These are phyloP conservation scores for Gymnogyps californianus DNA, from an alignment of 2,113 vertebrate genomes.

Conservation along the genomic window DNA sequence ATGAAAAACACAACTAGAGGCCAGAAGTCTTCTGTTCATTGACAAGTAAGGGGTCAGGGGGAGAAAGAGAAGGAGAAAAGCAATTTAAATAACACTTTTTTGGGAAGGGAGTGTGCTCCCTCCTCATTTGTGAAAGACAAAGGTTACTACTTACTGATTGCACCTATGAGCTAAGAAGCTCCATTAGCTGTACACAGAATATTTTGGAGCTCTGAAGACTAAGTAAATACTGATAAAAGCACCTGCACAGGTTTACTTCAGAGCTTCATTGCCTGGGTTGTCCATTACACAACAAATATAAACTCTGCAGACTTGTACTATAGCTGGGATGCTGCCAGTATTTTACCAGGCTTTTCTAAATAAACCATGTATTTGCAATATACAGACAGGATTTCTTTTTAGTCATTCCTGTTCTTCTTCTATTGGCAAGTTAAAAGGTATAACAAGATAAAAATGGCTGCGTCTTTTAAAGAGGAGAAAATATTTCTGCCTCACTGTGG, in stretches of 20 bases:
- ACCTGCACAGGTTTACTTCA: background rate
- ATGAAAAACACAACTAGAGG: background rate
- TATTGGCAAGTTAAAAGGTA: background rate
- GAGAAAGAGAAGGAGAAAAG: background rate
- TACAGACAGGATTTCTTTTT: background rate
- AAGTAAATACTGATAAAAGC: background rate
- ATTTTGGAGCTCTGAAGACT: background rate
- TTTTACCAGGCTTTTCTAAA: background rate
- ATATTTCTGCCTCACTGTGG: background rate
- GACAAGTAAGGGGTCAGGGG: background rate
- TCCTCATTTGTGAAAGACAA: background rate
- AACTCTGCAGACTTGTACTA: background rate
- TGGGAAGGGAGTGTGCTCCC: background rate
- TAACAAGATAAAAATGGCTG: background rate
- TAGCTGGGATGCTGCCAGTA: background rate
- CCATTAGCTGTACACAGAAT: background rate
- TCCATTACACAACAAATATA: background rate
- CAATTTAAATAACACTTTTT: background rate
- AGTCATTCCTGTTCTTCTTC: background rate
- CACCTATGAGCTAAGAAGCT: background rate
- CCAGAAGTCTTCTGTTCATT: background rate
- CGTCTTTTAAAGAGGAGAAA: background rate
- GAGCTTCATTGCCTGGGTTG: background rate
- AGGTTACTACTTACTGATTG: background rate
- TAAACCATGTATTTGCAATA: background rate